These are phyloP conservation scores for Diadegma fenestrale DNA, from an alignment of 2,888 invertebrate species.

Conservation along the genomic window DNA sequence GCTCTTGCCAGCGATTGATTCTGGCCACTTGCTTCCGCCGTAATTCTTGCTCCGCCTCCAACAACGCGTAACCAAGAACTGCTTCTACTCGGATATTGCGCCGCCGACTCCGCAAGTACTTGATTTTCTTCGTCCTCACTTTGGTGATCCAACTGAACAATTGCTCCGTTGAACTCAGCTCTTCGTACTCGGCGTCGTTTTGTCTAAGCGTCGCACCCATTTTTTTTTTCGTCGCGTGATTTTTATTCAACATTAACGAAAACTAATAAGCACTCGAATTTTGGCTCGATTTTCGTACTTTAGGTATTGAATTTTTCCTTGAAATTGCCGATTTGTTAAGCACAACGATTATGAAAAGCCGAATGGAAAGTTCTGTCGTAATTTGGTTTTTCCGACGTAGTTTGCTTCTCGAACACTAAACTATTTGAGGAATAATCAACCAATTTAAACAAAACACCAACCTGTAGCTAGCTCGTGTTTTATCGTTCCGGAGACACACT, in stretches of 20 bases:
- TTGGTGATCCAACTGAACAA: constrained; percentile 87
- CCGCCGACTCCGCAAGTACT: constrained; percentile 87
- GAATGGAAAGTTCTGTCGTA: constrained; percentile 31
- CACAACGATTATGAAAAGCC: not conserved
- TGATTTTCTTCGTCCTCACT: constrained; percentile 88
- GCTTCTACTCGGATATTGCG: constrained; percentile 89
- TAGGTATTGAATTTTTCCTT: not conserved
- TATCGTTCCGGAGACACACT: constrained; percentile 71
- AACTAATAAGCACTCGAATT: not conserved
- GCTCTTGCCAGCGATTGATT: constrained; percentile 87
- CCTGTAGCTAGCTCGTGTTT: constrained; percentile 82
- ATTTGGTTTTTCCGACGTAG: constrained; percentile 34
- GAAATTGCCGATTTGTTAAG: not conserved
- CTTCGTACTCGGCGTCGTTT: constrained; percentile 74
- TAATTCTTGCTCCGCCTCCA: constrained; percentile 87
- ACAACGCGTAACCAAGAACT: constrained; percentile 87
- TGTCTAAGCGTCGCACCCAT: constrained; percentile 73
- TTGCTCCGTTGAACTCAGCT: constrained; percentile 75
- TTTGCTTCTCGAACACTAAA: constrained; percentile 68
- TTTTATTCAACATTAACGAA: constrained; percentile 14
- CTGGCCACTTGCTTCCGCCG: constrained; percentile 88
- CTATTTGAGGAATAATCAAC: constrained; percentile 72
- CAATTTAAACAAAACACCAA: constrained; percentile 77
- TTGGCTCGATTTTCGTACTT: not conserved
- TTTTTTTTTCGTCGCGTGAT: constrained; percentile 34